Conservation (phyloP, 1,140 invertebrate genomes). For the Cydia strobilella region DNA sequence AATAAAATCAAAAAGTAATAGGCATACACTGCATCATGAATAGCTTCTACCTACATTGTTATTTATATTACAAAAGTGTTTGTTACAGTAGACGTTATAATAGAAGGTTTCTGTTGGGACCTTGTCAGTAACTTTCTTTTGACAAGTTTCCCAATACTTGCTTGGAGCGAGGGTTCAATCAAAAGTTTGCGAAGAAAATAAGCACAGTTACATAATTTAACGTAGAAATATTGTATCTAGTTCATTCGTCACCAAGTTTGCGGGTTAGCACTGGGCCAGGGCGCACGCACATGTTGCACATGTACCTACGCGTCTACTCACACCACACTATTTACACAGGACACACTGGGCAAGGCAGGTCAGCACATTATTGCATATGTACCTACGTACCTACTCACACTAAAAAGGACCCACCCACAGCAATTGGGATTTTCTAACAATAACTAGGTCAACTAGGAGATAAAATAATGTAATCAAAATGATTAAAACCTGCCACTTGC, state of each 20-base stretch:
- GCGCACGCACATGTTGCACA: neutral
- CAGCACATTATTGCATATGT: too few species aligned
- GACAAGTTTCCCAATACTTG: slow-evolving; percentile 46
- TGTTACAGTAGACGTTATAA: slow-evolving; percentile 38
- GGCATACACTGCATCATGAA: slow-evolving; percentile 21
- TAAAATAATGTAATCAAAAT: too few species aligned
- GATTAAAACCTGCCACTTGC: too few species aligned
- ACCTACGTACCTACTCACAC: too few species aligned
- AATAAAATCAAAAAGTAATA: slow-evolving; percentile 32
- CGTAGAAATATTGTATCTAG: slow-evolving; percentile 22
- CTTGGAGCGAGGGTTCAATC: slow-evolving; percentile 39
- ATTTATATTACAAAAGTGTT: slow-evolving; percentile 34
- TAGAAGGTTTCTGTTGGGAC: slow-evolving; percentile 40
- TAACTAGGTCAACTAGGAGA: too few species aligned
- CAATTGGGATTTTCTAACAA: too few species aligned
- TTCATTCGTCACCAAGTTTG: slow-evolving; percentile 5
- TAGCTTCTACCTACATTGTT: neutral
- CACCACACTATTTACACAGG: too few species aligned
- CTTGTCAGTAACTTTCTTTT: slow-evolving; percentile 48
- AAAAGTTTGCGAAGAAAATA: slow-evolving; percentile 39
- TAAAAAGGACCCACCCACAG: too few species aligned
- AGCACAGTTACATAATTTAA: slow-evolving; percentile 31
- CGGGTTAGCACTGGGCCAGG: neutral
- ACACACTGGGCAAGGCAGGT: too few species aligned
- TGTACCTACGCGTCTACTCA: too few species aligned